Evolutionary conservation across 2,797 vertebrate genomes (phyloP).

Genomic region (Chelonia mydas): DNA sequence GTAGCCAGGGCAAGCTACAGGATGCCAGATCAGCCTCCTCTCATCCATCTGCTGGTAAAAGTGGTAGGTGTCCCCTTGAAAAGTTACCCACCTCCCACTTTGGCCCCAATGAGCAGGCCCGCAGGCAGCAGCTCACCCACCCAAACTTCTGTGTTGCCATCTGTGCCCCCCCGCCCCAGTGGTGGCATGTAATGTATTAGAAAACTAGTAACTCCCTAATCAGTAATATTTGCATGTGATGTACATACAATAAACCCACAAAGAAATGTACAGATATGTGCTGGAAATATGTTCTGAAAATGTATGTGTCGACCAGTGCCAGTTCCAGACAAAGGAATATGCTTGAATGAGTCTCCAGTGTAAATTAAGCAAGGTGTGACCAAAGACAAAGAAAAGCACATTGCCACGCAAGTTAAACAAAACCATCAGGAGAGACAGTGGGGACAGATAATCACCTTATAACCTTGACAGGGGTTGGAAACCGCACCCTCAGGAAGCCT

Average conservation of each 20-base stretch:
- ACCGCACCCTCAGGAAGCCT: not conserved
- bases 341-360: not conserved
- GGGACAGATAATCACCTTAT: not conserved
- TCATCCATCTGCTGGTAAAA: not conserved
- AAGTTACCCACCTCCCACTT: not conserved
- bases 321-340: not conserved
- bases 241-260: not conserved
- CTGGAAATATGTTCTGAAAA: not conserved
- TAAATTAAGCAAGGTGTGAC: not conserved
- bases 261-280: not conserved
- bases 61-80: not conserved
- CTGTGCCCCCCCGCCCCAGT: not conserved
- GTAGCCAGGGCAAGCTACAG: not conserved
- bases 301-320: not conserved
- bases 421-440: not conserved
- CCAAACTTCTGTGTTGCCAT: fast-evolving
- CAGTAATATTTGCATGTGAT: not conserved
- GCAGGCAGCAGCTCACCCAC: fast-evolving
- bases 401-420: not conserved
- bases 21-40: not conserved
- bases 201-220: not conserved
- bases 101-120: fast-evolving
- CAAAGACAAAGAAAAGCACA: not conserved
- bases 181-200: not conserved
- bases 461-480: not conserved